Evolutionary conservation across 1,140 invertebrate species (phyloP), one percentile per base, ranked within the genome.

Genomic region (Trinorchestia longiramus): DNA sequence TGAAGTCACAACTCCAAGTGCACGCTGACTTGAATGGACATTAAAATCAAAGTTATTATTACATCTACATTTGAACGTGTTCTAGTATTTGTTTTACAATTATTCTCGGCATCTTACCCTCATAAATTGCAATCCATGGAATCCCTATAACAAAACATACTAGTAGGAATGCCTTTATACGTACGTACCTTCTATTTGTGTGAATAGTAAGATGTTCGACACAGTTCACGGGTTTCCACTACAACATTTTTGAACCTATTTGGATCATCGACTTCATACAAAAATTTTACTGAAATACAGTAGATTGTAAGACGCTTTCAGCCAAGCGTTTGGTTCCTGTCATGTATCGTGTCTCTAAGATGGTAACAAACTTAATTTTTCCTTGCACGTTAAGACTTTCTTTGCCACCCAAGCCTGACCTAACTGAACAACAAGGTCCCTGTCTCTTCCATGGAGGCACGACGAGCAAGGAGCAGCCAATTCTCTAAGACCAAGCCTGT

Each of bases 401-500:
- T 77, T 36, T 36, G 62, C 62, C 62, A 77, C 62, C 62, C 62
- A 77, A 36, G 62, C 28, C 62, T 77, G 62, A 77, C 62, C 62
- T 11, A 77, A 77, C 62, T 77, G 62, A 77, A 77, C 62, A 77
- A 77, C 62, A 77, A 36, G 11, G 62, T 36, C 62, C 62, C 36
- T 28, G 62, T 77, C 62, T 77, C 62, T 77, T 19, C 62, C 62
- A 77, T 77, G 62, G 62, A 77, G 62, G 62, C 62, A 36, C 62
- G 36, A 19, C 62, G 62, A 77, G 62, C 62, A 19, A 19, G 62
- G 41, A 91, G 88, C 88, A 40, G n/a, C 92, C 92, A 94, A 94
- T 47, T 94, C 92, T 94, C 92, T 47, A 40, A 42, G 40, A 23
- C 92, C 43, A n/a, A 45, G 92, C 92, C 92, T 94, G 92, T 94